Percentiles rank a stretch among this genome's conserved stretches.
These are phyloP conservation scores for Apocrypta bakeri DNA, from an alignment of 1,140 invertebrate species.

Conservation along the genomic window DNA sequence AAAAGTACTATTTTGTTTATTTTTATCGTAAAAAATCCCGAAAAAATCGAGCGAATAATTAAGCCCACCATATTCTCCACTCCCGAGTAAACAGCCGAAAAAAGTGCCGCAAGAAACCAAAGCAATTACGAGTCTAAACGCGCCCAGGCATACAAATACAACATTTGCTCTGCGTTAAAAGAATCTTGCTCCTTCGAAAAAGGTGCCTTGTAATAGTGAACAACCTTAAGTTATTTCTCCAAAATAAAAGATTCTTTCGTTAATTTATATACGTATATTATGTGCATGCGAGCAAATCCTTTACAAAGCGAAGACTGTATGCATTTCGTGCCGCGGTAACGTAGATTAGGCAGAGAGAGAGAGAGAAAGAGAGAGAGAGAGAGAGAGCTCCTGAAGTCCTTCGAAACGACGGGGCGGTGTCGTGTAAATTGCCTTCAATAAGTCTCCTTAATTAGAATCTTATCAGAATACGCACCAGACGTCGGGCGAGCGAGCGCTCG, in stretches of 20 bases:
- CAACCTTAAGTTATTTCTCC: neutral
- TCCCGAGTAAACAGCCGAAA: neutral
- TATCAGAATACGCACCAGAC: constrained; percentile 58
- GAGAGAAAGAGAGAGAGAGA: neutral
- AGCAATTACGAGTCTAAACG: constrained; percentile 1
- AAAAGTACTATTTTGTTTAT: no score
- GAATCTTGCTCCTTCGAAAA: neutral
- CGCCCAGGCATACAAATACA: neutral
- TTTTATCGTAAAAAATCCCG: no score
- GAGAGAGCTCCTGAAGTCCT: neutral
- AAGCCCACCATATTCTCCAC: neutral
- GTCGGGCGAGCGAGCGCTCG: no score
- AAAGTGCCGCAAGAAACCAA: neutral
- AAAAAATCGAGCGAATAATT: neutral
- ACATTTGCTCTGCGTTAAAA: neutral
- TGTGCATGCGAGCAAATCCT: neutral
- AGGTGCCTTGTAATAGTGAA: neutral
- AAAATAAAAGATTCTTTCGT: neutral
- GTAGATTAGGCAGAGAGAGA: constrained; percentile 1
- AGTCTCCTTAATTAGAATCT: constrained; percentile 64
- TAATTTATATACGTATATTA: neutral
- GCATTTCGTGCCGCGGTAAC: constrained; percentile 14
- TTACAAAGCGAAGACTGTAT: neutral
- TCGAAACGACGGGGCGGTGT: neutral
- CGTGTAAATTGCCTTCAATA: constrained; percentile 51